Evolutionary conservation across 1,140 invertebrate genomes (phyloP).

Genomic region (Gonioctena quinquepunctata): DNA sequence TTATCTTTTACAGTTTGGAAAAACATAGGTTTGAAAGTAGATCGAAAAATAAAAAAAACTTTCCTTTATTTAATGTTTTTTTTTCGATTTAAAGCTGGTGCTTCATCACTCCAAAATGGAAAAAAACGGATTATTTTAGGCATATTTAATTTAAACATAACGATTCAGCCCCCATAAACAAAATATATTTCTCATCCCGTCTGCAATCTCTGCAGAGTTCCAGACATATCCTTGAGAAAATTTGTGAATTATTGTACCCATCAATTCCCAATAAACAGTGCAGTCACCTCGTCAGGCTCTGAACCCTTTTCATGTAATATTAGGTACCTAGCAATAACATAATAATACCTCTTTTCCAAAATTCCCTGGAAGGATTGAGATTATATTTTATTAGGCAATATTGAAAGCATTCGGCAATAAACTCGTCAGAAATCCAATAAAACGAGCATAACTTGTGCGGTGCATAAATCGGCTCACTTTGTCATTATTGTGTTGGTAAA

Average conservation of each 20-base stretch:
- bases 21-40: no score
- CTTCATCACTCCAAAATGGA: no score
- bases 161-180: no score
- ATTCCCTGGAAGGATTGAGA: neutral
- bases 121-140: no score
- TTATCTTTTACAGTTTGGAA: no score
- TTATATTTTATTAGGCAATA: constrained; percentile 5
- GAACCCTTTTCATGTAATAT: constrained; percentile 6
- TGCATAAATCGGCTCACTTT: neutral
- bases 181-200: no score
- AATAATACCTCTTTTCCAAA: neutral
- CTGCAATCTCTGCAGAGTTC: no score
- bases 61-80: no score
- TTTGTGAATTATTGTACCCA: neutral
- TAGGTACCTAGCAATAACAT: neutral
- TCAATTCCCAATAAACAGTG: neutral
- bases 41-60: no score
- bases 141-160: no score
- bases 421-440: neutral
- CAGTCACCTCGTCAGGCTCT: neutral
- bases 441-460: neutral
- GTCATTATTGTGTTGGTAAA: neutral
- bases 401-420: neutral
- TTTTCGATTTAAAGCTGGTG: no score
- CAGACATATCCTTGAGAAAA: neutral